Base-by-base conservation (phyloP, 2,113 vertebrate species). In the Microcebus jonahi region DNA sequence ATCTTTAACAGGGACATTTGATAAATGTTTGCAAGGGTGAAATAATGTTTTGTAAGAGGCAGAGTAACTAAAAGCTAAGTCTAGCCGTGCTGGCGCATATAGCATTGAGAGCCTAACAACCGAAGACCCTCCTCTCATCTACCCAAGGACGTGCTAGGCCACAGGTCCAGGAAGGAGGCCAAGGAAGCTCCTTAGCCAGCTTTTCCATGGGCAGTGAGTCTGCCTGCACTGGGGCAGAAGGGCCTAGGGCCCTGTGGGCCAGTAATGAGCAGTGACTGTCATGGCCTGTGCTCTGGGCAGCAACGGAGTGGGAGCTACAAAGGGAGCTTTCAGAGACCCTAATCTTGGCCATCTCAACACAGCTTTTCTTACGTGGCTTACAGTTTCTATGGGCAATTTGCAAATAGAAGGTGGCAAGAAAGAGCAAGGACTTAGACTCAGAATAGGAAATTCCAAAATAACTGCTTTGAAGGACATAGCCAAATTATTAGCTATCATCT, bases 11-110 rank as follows among this genome's bases (percentile, higher is more conserved):
- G 27, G 15, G 55, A 65, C 65, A 67, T 80, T 75, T 57, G 83
- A 91, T 50, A 97, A 94, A 94, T 27, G 68, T 67, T 55, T 81
- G 53, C 39, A 29, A 80, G 36, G 88, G 50, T 39, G 55, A 97
- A 96, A 91, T 68, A 39, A 81, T 4, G 20, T 94, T 94, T 92
- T 73, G 39, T 87, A 93, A 98, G 93, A 87, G 39, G 65, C 48
- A 75, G 86, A 89, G 68, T 29, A 39, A 89, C 71, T 61, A 67
- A 82, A 92, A 55, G 13, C 53, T 34, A 90, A 61, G 42, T 70
- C 82, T 76, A 39, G 75, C 25, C 82, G 76, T 61, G 48, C 50
- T 92, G 42, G 0, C 94, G 36, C 67, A 6, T 23, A 3, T 5
- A 89, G 36, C 15, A 86, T 25, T 91, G 75, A 68, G 42, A 73